phyloP scores from a whole-genome alignment of 1,140 invertebrate genomes.

The Drosophila melanogaster region Release_6_plus_ISO1_MT NT_033777.3:12809001-12809500 shows the following conservation, averaged over 20 bases:
- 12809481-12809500: conserved; percentile 78
- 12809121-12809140: no score
- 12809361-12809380: conserved; percentile 16
- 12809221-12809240: no score
- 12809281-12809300: no score
- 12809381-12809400: conserved; percentile 84
- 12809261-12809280: no score
- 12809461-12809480: conserved; percentile 57
- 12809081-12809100: not conserved
- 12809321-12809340: not conserved
- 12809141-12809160: no score
- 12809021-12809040: conserved; percentile 6
- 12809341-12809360: conserved; percentile 25
- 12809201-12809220: no score
- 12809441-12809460: conserved; percentile 20
- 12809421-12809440: conserved; percentile 75
- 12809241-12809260: no score
- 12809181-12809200: no score
- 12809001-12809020: conserved; percentile 35
- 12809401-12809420: conserved; percentile 82
- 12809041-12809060: conserved; percentile 9
- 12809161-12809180: no score
- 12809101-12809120: no score
- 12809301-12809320: no score
- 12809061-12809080: not conserved